These are phyloP conservation scores for Phrynocephalus vlangalii DNA, from an alignment of 2,797 vertebrate genomes.

Conservation along the genomic window DNA sequence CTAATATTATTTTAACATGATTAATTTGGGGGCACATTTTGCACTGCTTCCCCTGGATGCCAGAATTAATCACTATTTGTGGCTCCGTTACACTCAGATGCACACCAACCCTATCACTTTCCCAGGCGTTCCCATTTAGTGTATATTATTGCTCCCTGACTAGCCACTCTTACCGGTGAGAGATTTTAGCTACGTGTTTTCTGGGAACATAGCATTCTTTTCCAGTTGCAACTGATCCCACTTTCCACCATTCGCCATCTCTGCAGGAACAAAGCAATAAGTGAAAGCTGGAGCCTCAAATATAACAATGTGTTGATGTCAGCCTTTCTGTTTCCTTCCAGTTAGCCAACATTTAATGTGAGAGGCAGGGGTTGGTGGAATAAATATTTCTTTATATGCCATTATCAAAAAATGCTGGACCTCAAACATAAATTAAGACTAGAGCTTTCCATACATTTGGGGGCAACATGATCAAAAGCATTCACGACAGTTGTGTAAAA, in stretches of 20 bases:
- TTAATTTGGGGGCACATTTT: no score
- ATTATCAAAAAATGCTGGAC: not conserved
- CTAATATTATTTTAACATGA: no score
- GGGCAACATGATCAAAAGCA: not conserved
- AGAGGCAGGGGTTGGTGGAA: not conserved
- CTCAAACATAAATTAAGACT: not conserved
- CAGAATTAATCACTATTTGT: no score
- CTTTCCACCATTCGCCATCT: conserved; percentile 86
- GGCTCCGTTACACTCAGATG: no score
- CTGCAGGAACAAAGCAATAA: conserved; percentile 69
- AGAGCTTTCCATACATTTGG: not conserved
- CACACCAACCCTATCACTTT: not conserved
- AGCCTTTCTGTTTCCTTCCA: not conserved
- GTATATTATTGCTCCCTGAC: not conserved
- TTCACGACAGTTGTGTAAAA: not conserved
- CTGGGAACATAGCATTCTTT: conserved; percentile 81
- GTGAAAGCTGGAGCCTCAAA: not conserved
- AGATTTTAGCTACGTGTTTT: conserved; percentile 82
- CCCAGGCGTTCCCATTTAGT: not conserved
- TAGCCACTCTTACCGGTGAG: conserved; percentile 77
- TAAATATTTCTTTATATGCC: not conserved
- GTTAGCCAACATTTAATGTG: not conserved
- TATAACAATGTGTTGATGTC: not conserved
- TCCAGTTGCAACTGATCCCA: conserved; percentile 79
- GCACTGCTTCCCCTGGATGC: not conserved